Evolutionary conservation across 1,140 invertebrate genomes (phyloP).

Genomic region (Anoplolepis gracilipes): DNA sequence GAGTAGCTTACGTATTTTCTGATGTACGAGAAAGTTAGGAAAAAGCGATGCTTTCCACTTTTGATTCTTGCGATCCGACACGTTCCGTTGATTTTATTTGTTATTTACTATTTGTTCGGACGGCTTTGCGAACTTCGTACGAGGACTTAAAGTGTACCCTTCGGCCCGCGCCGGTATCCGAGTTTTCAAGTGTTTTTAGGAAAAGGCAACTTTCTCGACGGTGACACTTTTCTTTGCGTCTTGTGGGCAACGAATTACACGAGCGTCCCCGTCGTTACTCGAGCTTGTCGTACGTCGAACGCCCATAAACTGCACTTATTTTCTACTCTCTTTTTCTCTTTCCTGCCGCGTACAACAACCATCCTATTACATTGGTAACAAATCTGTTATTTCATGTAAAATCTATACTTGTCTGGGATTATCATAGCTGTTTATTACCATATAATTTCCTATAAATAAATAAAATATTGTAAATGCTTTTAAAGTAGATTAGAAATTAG

Average conservation of each 20-base stretch:
- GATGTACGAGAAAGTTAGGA: background rate
- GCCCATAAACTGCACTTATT: constrained; percentile 61
- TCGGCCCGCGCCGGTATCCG: constrained; percentile 39
- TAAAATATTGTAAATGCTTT: background rate
- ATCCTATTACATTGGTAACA: constrained; percentile 21
- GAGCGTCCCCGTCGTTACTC: constrained; percentile 51
- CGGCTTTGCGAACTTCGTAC: constrained; percentile 50
- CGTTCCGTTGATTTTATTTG: constrained; percentile 57
- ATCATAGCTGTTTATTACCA: background rate
- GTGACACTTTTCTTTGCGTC: constrained; percentile 60
- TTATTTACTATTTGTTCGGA: constrained; percentile 55
- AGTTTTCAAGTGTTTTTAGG: constrained; percentile 63
- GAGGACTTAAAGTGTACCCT: constrained; percentile 57
- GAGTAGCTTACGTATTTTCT: background rate
- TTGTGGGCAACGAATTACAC: constrained; percentile 60
- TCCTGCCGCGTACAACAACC: background rate
- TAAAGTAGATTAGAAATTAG: background rate
- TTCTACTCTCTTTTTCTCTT: constrained; percentile 36
- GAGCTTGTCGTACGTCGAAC: constrained; percentile 59
- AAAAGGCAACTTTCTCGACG: constrained; percentile 58
- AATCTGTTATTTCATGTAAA: constrained; percentile 48
- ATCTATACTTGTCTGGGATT: constrained; percentile 52
- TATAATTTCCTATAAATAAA: background rate
- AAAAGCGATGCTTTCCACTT: constrained; percentile 51
- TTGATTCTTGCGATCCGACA: constrained; percentile 33